A percentile compares a stretch with the other conserved stretches of the same genome.
phyloP scores from a whole-genome alignment of 1,140 invertebrate species.

The Palaemon carinicauda region DNA sequence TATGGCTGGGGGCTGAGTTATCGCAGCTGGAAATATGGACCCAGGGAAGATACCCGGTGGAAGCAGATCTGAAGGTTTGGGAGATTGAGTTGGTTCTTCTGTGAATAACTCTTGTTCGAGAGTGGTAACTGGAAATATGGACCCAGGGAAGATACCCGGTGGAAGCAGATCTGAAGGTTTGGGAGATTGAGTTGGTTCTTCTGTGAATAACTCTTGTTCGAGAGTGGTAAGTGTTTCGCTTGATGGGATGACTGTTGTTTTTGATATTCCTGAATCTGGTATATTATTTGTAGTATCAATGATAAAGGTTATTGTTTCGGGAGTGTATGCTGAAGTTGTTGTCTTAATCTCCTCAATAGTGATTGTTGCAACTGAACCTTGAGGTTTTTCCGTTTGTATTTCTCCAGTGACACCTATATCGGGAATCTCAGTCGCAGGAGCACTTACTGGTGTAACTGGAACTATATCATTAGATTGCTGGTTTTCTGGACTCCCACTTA shows the following conservation, averaged over 20 bases:
- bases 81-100: no score
- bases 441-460: conserved; percentile 61
- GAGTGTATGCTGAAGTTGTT: neutral
- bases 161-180: no score
- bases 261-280: neutral
- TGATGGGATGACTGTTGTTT: neutral
- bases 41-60: neutral
- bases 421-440: conserved; percentile 60
- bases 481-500: neutral
- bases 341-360: neutral
- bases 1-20: neutral
- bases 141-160: neutral
- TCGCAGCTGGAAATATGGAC: neutral
- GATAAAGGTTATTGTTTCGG: neutral
- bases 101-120: no score
- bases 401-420: neutral
- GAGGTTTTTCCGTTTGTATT: neutral
- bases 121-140: no score
- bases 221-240: no score
- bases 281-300: no score
- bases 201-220: no score
- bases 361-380: neutral
- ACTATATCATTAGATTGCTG: neutral
- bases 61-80: no score
- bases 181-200: no score